phyloP scores from a whole-genome alignment of 2,888 invertebrate species.

The Taenaris catops region DNA sequence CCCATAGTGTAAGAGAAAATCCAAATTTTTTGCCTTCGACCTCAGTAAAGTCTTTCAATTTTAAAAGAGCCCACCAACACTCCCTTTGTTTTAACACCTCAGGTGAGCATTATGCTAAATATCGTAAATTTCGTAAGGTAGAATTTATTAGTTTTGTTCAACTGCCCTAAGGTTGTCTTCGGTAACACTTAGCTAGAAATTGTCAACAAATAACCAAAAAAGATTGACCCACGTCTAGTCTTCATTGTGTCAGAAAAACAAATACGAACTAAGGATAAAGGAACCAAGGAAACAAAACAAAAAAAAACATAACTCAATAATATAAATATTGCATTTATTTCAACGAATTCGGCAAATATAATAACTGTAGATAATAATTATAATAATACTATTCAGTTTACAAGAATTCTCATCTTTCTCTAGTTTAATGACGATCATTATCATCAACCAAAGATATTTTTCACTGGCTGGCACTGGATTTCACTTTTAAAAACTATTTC shows the following conservation, averaged over 20 bases:
- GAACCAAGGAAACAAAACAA: slow-evolving; percentile 62
- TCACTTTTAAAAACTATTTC: slow-evolving; percentile 60
- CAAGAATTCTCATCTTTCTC: slow-evolving; percentile 64
- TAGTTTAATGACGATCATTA: slow-evolving; percentile 35
- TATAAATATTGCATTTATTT: slow-evolving; percentile 81
- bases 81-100: slow-evolving; percentile 52
- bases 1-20: slow-evolving; percentile 46
- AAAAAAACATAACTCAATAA: slow-evolving; percentile 77
- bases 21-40: slow-evolving; percentile 26
- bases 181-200: slow-evolving; percentile 29
- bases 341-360: slow-evolving; percentile 78
- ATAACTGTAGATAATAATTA: slow-evolving; percentile 77
- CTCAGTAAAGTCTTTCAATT: slow-evolving; percentile 9
- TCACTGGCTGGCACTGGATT: slow-evolving; percentile 71
- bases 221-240: slow-evolving; percentile 15
- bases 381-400: slow-evolving; percentile 78
- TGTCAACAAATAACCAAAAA: slow-evolving; percentile 19
- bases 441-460: slow-evolving; percentile 47
- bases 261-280: slow-evolving; percentile 57
- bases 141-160: slow-evolving; percentile 41
- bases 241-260: slow-evolving; percentile 33
- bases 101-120: slow-evolving; percentile 36
- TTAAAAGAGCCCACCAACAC: slow-evolving; percentile 34
- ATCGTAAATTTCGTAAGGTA: slow-evolving; percentile 28
- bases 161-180: slow-evolving; percentile 42